These are phyloP conservation scores for Pyrocephalus nanus DNA, from an alignment of 2,797 vertebrate species.

Conservation along the genomic window DNA sequence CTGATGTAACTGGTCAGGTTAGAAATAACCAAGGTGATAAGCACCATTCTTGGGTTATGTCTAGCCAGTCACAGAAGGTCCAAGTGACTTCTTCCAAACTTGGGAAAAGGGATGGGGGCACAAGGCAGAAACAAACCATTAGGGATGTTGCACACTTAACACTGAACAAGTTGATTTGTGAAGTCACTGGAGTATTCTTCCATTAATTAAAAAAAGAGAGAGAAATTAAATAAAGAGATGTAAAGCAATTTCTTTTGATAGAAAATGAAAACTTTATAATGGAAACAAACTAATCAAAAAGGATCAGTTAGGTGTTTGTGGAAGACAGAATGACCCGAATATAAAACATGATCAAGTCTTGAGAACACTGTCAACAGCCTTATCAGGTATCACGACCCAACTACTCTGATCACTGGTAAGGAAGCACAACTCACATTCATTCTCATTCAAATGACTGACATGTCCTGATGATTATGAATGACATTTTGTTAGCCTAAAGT, in stretches of 20 bases:
- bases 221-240: neutral
- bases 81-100: neutral
- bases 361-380: neutral
- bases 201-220: neutral
- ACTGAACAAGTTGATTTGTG: neutral
- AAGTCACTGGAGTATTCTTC: neutral
- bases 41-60: neutral
- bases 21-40: neutral
- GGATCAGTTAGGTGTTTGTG: neutral
- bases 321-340: neutral
- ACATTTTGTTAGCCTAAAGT: neutral
- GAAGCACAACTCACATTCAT: neutral
- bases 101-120: accelerated
- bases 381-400: neutral
- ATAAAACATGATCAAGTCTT: neutral
- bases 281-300: neutral
- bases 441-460: neutral
- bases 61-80: neutral
- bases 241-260: neutral
- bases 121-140: neutral
- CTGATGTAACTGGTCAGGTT: neutral
- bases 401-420: neutral
- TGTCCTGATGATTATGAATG: neutral
- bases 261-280: neutral
- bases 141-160: neutral